phyloP scores from a whole-genome alignment of 2,797 vertebrate genomes.

The Danio albolineatus region DNA sequence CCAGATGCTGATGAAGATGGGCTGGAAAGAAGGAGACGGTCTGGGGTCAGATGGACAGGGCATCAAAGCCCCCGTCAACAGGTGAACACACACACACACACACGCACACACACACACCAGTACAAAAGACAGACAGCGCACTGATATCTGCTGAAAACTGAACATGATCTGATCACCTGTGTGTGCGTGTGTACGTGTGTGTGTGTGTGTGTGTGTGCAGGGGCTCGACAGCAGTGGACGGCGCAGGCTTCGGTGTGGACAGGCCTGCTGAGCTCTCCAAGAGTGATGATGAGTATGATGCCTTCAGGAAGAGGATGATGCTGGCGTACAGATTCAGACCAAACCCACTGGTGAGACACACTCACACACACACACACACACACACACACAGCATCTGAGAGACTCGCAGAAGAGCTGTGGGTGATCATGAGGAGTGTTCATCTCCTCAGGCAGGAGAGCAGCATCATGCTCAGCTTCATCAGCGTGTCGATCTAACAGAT shows the following conservation, averaged over 20 bases:
- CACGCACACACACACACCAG: not conserved
- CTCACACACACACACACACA: too few relatives aligned
- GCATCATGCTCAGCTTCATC: too few relatives aligned
- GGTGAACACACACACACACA: constrained; percentile 69
- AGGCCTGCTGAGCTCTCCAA: constrained; percentile 89
- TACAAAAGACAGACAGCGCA: too few relatives aligned
- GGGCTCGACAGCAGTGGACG: constrained; percentile 87
- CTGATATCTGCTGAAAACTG: too few relatives aligned
- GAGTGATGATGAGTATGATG: constrained; percentile 94
- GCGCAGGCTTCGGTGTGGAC: constrained; percentile 92
- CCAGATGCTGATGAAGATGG: constrained; percentile 99
- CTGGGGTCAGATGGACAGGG: constrained; percentile 92
- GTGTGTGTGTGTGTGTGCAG: constrained; percentile 67
- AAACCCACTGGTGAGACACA: constrained; percentile 87
- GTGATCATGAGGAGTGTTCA: too few relatives aligned
- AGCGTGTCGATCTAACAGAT: too few relatives aligned
- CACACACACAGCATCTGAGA: too few relatives aligned
- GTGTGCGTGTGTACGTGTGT: not conserved
- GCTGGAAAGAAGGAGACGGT: constrained; percentile 98
- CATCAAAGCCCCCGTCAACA: constrained; percentile 94
- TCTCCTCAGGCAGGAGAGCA: too few relatives aligned
- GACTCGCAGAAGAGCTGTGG: too few relatives aligned
- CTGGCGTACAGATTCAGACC: constrained; percentile 96
- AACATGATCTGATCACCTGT: too few relatives aligned
- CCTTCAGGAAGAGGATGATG: constrained; percentile 98